A percentile compares a stretch with the other conserved stretches of the same genome.
phyloP scores from a whole-genome alignment of 2,888 invertebrate species.

The Agonopterix subpropinquella region DNA sequence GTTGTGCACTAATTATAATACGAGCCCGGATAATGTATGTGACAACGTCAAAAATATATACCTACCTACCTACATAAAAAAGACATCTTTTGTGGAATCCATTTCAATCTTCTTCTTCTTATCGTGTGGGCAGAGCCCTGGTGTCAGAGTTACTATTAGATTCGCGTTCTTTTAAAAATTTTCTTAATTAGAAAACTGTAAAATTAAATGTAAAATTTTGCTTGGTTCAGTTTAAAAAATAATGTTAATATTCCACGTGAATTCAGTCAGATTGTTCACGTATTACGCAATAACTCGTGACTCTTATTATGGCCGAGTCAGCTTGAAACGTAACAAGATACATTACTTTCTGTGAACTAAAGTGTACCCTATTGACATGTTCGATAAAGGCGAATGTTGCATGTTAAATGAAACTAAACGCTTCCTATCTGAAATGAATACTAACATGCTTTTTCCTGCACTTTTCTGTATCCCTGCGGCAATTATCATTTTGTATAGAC shows the following conservation, averaged over 20 bases:
- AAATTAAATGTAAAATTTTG: too few relatives aligned
- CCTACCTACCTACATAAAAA: too few relatives aligned
- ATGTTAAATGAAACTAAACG: slow-evolving; percentile 15
- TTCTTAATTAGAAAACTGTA: too few relatives aligned
- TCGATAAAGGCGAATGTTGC: slow-evolving; percentile 28
- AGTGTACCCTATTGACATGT: slow-evolving; percentile 22
- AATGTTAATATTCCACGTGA: slow-evolving; percentile 37
- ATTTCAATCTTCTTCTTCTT: too few relatives aligned
- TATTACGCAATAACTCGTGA: slow-evolving; percentile 72
- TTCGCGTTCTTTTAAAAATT: too few relatives aligned
- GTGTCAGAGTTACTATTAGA: too few relatives aligned
- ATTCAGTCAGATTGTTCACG: slow-evolving; percentile 49
- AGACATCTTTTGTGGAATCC: too few relatives aligned
- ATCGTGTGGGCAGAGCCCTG: too few relatives aligned
- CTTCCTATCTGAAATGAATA: slow-evolving; percentile 41
- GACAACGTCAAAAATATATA: too few relatives aligned
- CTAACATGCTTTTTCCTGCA: slow-evolving; percentile 51
- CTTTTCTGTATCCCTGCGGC: slow-evolving; percentile 31
- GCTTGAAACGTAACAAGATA: slow-evolving; percentile 46
- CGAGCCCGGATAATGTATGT: too few relatives aligned
- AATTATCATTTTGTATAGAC: slow-evolving; percentile 25
- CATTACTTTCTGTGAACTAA: slow-evolving; percentile 25
- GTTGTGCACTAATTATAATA: too few relatives aligned
- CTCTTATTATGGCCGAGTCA: slow-evolving; percentile 52
- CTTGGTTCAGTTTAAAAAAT: background rate